phyloP scores from a whole-genome alignment of 2,113 vertebrate species.

The Myrmecophaga tridactyla region DNA sequence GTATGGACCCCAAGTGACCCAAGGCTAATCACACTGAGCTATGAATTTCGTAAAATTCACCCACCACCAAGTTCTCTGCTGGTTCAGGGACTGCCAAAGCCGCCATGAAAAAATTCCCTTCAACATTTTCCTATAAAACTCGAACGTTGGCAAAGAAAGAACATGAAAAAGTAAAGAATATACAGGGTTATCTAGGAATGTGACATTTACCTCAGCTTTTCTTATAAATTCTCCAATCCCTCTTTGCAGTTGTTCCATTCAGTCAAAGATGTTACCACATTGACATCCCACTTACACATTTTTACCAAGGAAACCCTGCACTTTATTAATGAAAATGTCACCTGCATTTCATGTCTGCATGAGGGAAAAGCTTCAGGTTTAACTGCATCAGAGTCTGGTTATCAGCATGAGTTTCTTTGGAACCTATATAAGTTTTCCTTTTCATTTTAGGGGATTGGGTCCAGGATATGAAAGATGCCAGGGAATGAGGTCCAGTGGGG shows the following conservation, averaged over 20 bases:
- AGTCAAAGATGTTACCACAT: background rate
- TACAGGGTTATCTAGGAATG: background rate
- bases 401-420: background rate
- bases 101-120: background rate
- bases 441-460: background rate
- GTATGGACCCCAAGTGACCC: background rate
- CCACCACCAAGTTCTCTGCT: background rate
- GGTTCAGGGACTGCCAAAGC: background rate
- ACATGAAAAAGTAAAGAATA: background rate
- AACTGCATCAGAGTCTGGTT: background rate
- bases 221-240: background rate
- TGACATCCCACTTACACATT: background rate
- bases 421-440: background rate
- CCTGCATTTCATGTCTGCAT: background rate
- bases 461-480: background rate
- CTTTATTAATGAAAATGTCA: background rate
- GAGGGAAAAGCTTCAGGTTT: background rate
- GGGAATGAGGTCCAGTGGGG: background rate
- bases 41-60: constrained; percentile 45
- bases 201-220: background rate
- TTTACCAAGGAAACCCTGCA: background rate
- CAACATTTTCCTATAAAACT: background rate
- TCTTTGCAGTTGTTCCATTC: background rate
- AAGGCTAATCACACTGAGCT: background rate
- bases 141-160: background rate